Evolutionary conservation across 2,797 vertebrate species (phyloP), one percentile per base, ranked within the genome.

Genomic region (Notolepis coatsorum): DNA sequence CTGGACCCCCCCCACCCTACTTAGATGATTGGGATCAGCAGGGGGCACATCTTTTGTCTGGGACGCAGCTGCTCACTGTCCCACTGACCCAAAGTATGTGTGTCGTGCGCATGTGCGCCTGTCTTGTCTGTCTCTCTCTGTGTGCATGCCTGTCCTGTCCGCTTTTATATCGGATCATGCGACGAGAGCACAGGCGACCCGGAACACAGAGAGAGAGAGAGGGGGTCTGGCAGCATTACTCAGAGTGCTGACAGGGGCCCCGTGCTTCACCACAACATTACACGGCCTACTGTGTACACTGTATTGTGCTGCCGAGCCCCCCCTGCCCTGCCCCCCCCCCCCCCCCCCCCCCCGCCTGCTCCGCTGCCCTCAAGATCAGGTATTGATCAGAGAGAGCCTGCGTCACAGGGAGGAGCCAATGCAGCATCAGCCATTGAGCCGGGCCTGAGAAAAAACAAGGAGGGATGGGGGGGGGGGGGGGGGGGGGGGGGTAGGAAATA

Each of bases 371-470:
- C 42, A 67, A 84, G 82, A 84, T 72, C 69, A 63, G 24, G 49
- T 85, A 91, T 91, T 61, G 90, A 91, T 89, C 72, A 41, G 15
- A 3, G 1, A 20, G 13, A 50, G 23, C 63, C 66, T 81, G 66
- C 81, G 31, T 84, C 79, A 83, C 71, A 25, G 65, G 58, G 66
- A 67, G 58, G 66, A 89, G 75, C 72, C 81, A 65, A 35, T 85
- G 81, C 85, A 82, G 84, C 80, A 85, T n/a, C 21, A 68, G 82
- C 69, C 73, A 73, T 80, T 13, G 76, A 82, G 71, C 61, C 51
- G 13, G n/a, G 41, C n/a, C 43, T 55, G 52, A 53, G 18, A 7
- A 13, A 28, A 52, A 37, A 63, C 66, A 79, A 61, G 52, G 41
- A 73, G 46, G 61, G 42, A n/a, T n/a, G n/a, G n/a, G n/a, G n/a